A percentile compares a stretch with the other conserved stretches of the same genome.
These are phyloP conservation scores for Notodonta ziczac DNA, from an alignment of 2,888 invertebrate species.

Conservation along the genomic window DNA sequence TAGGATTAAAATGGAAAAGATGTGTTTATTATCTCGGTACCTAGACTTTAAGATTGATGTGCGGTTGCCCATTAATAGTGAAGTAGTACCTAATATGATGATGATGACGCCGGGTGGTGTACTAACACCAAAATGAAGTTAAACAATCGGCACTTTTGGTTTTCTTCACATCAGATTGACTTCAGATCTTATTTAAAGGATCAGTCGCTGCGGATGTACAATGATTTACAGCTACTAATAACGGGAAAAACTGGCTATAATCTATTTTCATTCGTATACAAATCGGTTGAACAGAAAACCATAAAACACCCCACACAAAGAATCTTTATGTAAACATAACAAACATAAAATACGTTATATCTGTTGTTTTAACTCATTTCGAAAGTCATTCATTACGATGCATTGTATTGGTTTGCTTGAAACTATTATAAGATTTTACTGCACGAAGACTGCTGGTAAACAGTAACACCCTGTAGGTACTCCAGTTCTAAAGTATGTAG, in stretches of 20 bases:
- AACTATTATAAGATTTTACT: constrained; percentile 62
- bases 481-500: not conserved
- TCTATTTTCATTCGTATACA: constrained; percentile 83
- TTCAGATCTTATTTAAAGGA: constrained; percentile 76
- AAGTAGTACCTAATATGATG: no score
- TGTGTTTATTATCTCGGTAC: no score
- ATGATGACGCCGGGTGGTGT: not conserved
- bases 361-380: constrained; percentile 83
- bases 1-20: no score
- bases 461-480: constrained; percentile 13
- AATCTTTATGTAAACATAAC: constrained; percentile 83
- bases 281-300: constrained; percentile 84
- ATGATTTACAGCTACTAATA: constrained; percentile 83
- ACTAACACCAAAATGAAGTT: constrained; percentile 1
- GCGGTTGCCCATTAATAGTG: no score
- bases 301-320: constrained; percentile 83
- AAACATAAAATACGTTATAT: constrained; percentile 80
- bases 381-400: constrained; percentile 75
- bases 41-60: no score
- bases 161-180: constrained; percentile 57
- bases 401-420: constrained; percentile 60
- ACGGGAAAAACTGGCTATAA: constrained; percentile 83
- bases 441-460: constrained; percentile 26
- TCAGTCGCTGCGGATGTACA: constrained; percentile 72
- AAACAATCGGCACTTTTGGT: constrained; percentile 34